A percentile compares a stretch with the other conserved stretches of the same genome.
These are phyloP conservation scores for Alloscopus bannaensis DNA, from an alignment of 2,888 invertebrate species.

Conservation along the genomic window DNA sequence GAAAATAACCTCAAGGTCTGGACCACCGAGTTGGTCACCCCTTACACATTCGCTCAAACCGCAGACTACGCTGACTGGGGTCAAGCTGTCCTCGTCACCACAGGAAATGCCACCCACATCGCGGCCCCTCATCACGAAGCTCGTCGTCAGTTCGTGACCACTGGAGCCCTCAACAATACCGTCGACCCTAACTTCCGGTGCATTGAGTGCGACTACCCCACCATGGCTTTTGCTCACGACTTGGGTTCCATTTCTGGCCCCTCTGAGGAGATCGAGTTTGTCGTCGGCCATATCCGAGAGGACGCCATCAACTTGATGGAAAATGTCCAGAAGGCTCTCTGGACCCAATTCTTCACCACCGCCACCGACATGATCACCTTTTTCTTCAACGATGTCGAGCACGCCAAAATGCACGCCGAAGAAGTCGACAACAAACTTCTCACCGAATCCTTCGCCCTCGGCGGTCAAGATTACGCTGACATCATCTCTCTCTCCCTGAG, in stretches of 20 bases:
- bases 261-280: conserved; percentile 46
- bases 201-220: conserved; percentile 63
- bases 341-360: conserved; percentile 58
- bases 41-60: conserved; percentile 47
- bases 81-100: conserved; percentile 61
- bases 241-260: conserved; percentile 50
- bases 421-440: conserved; percentile 62
- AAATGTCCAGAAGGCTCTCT: conserved; percentile 60
- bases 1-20: conserved; percentile 53
- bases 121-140: conserved; percentile 50
- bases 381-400: conserved; percentile 58
- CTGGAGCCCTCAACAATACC: conserved; percentile 57
- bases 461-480: conserved; percentile 68
- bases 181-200: conserved; percentile 66
- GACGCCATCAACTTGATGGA: conserved; percentile 60
- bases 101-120: conserved; percentile 37
- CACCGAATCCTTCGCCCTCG: conserved; percentile 53
- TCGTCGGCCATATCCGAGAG: conserved; percentile 67
- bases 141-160: conserved; percentile 49
- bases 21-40: conserved; percentile 49
- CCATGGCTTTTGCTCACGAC: conserved; percentile 64
- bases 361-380: conserved; percentile 56
- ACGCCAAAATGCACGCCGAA: conserved; percentile 33
- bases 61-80: conserved; percentile 68
- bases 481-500: conserved; percentile 65